Percentiles rank a stretch among this genome's conserved stretches.
Conservation (phyloP, 2,888 invertebrate genomes). For the Lingula anatina region DNA sequence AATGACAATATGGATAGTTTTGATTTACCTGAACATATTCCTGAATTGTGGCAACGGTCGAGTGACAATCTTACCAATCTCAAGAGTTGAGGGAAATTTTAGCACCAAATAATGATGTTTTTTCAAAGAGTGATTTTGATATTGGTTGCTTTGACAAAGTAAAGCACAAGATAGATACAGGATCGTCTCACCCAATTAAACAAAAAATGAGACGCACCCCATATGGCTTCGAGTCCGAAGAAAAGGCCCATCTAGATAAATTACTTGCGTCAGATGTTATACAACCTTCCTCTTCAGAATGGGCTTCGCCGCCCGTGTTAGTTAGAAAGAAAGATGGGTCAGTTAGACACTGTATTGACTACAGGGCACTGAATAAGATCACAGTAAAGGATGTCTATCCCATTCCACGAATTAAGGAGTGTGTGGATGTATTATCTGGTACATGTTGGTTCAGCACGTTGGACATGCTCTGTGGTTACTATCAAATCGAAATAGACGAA, state of each 20-base stretch:
- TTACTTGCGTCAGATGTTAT: no score
- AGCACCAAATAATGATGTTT: neutral
- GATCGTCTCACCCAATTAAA: no score
- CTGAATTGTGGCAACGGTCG: no score
- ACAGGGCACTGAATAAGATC: slow-evolving; percentile 5
- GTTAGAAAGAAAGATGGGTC: no score
- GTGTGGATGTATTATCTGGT: slow-evolving; percentile 1
- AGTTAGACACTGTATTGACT: slow-evolving; percentile 7
- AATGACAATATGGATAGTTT: no score
- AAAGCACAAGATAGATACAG: neutral
- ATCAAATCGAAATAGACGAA: slow-evolving; percentile 4
- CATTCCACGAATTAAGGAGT: slow-evolving; percentile 5
- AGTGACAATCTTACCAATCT: no score
- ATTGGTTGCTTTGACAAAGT: neutral
- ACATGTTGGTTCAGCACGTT: no score
- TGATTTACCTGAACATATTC: no score
- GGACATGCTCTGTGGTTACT: slow-evolving; percentile 7
- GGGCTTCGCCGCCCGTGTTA: no score
- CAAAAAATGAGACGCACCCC: neutral
- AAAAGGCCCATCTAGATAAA: no score
- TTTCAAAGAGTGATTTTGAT: neutral
- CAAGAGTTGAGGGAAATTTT: neutral
- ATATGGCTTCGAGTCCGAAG: neutral
- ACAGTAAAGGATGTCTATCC: no score
- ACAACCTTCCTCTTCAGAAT: no score